Evolutionary conservation across 2,797 vertebrate genomes (phyloP).

Genomic region (Zenarchopterus dispar): DNA sequence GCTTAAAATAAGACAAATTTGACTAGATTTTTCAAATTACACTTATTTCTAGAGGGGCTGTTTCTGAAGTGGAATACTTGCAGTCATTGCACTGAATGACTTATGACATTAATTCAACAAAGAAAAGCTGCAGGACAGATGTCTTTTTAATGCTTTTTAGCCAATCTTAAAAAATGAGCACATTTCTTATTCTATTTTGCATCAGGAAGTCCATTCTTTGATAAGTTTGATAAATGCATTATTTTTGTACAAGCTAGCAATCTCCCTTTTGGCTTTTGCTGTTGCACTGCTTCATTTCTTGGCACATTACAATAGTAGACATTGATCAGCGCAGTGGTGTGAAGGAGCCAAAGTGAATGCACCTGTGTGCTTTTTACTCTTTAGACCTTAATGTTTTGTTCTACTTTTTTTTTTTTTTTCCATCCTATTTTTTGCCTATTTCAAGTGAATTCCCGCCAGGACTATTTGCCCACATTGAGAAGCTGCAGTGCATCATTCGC

Average conservation of each 20-base stretch:
- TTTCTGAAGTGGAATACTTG: too few species aligned
- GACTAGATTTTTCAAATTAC: too few species aligned
- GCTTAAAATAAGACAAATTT: too few species aligned
- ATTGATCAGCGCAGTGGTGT: conserved; percentile 5
- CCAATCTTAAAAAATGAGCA: neutral
- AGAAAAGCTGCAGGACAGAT: too few species aligned
- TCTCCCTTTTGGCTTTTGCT: conserved; percentile 7
- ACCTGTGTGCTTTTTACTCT: neutral
- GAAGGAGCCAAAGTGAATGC: neutral
- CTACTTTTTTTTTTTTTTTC: neutral
- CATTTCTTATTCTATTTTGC: neutral
- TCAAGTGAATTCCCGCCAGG: neutral
- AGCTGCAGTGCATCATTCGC: conserved; percentile 2
- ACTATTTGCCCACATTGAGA: conserved; percentile 4
- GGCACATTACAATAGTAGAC: neutral
- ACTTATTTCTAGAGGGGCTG: too few species aligned
- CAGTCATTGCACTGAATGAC: too few species aligned
- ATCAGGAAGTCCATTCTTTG: neutral
- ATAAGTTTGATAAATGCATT: conserved; percentile 1
- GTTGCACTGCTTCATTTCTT: conserved; percentile 1
- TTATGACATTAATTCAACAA: too few species aligned
- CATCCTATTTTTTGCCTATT: neutral
- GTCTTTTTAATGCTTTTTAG: neutral
- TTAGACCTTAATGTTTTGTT: neutral
- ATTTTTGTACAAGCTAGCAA: neutral